Evolutionary conservation across 1,140 invertebrate genomes (phyloP).

Genomic region (Latrodectus geometricus): DNA sequence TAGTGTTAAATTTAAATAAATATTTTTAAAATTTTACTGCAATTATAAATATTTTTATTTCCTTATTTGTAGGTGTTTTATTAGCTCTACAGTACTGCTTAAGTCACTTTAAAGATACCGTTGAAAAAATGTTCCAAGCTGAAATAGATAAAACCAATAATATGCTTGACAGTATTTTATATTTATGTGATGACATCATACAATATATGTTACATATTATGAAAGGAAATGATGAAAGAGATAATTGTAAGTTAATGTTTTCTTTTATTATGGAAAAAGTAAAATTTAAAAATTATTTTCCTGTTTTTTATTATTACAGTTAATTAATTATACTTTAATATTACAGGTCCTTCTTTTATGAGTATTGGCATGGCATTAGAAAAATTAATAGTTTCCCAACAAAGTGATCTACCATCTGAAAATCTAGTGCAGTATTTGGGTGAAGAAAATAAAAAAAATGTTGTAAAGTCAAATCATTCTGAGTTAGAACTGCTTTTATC

Average conservation of each 20-base stretch:
- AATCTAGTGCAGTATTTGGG: neutral
- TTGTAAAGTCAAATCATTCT: neutral
- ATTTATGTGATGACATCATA: conserved; percentile 14
- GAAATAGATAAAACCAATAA: neutral
- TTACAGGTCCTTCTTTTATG: conserved; percentile 34
- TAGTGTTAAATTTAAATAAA: too few relatives aligned
- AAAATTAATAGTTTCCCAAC: neutral
- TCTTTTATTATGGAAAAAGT: conserved; percentile 2
- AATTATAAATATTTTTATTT: too few relatives aligned
- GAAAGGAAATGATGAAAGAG: conserved; percentile 27
- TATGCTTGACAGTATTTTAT: neutral
- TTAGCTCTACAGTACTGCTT: conserved; percentile 45
- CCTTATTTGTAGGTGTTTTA: conserved; percentile 29
- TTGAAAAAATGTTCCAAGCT: neutral
- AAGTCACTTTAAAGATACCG: neutral
- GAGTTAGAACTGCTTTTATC: conserved; percentile 28
- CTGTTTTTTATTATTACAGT: neutral
- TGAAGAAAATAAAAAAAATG: neutral
- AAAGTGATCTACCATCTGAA: neutral
- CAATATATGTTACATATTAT: conserved; percentile 6
- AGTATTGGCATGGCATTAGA: conserved; percentile 34
- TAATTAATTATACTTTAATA: neutral
- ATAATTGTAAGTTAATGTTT: conserved; percentile 39
- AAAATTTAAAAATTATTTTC: too few relatives aligned
- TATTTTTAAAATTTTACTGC: too few relatives aligned